Conservation (phyloP, 2,888 invertebrate genomes). For the Trissolcus japonicus region DNA sequence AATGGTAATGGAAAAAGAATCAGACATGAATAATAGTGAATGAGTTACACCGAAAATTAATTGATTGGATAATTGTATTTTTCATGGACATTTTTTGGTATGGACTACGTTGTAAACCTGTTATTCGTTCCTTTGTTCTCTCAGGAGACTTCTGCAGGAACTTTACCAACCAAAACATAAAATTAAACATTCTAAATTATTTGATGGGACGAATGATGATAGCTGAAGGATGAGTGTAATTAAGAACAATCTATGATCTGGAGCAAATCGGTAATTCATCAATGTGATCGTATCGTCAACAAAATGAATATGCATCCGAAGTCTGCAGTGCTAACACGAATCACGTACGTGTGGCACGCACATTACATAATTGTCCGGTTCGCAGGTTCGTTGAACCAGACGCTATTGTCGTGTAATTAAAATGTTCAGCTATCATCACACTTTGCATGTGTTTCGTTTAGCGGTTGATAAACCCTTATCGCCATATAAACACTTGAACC, state of each 20-base stretch:
- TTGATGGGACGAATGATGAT: constrained; percentile 12
- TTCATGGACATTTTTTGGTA: too few relatives aligned
- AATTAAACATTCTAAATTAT: too few relatives aligned
- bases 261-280: constrained; percentile 34
- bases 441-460: constrained; percentile 11
- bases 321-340: not conserved
- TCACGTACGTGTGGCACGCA: not conserved
- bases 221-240: constrained; percentile 30
- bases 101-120: too few relatives aligned
- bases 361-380: not conserved
- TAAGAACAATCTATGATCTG: constrained; percentile 41
- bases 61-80: too few relatives aligned
- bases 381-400: constrained; percentile 26
- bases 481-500: not conserved
- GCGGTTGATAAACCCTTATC: constrained; percentile 28
- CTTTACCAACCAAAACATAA: too few relatives aligned
- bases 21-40: too few relatives aligned
- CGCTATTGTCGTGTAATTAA: constrained; percentile 25
- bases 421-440: constrained; percentile 29
- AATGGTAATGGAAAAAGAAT: too few relatives aligned
- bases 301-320: not conserved
- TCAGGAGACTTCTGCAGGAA: too few relatives aligned
- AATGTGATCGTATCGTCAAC: not conserved
- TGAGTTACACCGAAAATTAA: too few relatives aligned
- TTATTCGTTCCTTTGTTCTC: too few relatives aligned